Conservation (phyloP, 2,113 vertebrate species). For the Varanus salvator region DNA sequence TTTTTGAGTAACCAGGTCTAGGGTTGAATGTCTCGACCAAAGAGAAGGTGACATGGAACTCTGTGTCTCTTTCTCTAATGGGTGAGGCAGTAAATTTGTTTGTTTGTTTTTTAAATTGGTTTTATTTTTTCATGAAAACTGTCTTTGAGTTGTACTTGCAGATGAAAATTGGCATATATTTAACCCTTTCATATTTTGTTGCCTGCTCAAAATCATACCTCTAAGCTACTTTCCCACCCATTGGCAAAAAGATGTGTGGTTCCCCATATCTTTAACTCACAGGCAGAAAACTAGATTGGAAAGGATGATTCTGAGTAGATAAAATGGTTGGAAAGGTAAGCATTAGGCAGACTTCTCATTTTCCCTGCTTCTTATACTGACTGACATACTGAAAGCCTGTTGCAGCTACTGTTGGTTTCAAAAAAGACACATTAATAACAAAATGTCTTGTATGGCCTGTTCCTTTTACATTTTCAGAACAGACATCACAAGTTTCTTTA, state of each 20-base stretch:
- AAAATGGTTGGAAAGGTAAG: fast-evolving
- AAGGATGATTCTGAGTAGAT: background rate
- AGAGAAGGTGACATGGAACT: background rate
- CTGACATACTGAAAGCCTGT: background rate
- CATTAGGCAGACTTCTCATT: background rate
- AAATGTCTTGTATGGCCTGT: slow-evolving; percentile 20
- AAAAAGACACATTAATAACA: slow-evolving; percentile 12
- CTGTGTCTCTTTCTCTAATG: background rate
- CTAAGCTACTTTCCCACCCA: background rate
- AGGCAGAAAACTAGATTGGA: background rate
- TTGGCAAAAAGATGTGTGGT: background rate
- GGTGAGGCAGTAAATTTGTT: background rate
- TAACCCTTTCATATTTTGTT: background rate
- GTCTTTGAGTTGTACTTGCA: background rate
- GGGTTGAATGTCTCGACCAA: background rate
- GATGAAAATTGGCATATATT: background rate
- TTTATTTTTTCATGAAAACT: background rate
- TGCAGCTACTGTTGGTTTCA: fast-evolving
- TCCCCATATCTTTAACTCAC: background rate
- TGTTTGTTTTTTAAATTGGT: background rate
- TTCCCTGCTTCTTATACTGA: background rate
- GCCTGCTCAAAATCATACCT: background rate
- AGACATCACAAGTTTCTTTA: background rate
- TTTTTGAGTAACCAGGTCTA: background rate
- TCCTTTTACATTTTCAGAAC: slow-evolving; percentile 21